Evolutionary conservation across 2,797 vertebrate species (phyloP).

Genomic region (Cacajao melanocephalus): DNA sequence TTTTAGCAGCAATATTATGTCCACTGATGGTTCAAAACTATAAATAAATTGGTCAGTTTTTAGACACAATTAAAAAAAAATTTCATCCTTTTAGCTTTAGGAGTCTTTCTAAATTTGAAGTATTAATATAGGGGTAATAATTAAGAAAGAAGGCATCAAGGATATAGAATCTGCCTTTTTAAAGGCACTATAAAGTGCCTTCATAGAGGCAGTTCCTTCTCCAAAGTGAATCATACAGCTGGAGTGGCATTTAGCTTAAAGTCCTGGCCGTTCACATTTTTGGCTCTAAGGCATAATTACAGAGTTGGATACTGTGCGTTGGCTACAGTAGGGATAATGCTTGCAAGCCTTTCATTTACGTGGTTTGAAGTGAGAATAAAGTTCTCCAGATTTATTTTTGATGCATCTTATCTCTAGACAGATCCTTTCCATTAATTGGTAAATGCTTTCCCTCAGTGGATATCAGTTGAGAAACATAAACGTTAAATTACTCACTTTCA

Average conservation of each 20-base stretch:
- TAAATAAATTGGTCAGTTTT: neutral
- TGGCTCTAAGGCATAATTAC: neutral
- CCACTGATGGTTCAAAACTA: neutral
- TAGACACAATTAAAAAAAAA: neutral
- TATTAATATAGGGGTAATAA: neutral
- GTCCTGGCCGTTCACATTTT: neutral
- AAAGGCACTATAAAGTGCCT: neutral
- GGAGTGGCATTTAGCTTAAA: neutral
- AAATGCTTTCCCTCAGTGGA: neutral
- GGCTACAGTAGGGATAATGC: neutral
- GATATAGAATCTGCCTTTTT: neutral
- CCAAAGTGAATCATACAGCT: neutral
- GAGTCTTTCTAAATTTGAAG: neutral
- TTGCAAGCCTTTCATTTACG: neutral
- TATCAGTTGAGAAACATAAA: neutral
- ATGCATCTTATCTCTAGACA: conserved; percentile 25
- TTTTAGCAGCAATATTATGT: neutral
- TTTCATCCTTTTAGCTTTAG: neutral
- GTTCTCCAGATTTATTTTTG: neutral
- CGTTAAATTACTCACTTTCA: conserved; percentile 18
- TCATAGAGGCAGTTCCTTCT: neutral
- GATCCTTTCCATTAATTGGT: neutral
- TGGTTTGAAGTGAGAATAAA: conserved; percentile 30
- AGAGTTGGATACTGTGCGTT: neutral
- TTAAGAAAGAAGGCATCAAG: neutral